phyloP scores from a whole-genome alignment of 2,888 invertebrate genomes.

The Drosophila helvetica region DNA sequence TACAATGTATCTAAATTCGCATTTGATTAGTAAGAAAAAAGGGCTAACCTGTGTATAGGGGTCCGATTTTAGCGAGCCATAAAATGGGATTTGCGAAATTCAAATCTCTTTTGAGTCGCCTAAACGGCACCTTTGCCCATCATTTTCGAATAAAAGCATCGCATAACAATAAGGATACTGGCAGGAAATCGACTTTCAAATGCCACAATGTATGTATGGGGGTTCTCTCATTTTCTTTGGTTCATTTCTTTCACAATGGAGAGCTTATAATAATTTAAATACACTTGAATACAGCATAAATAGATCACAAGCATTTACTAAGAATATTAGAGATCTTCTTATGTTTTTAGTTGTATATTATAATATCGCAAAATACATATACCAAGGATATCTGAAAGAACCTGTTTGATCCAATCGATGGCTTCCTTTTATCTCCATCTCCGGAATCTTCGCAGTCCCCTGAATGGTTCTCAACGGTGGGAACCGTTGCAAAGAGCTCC shows the following conservation, averaged over 20 bases:
- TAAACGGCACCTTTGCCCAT: constrained; percentile 8
- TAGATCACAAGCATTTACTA: no score
- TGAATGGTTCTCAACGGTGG: neutral
- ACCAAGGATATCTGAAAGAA: neutral
- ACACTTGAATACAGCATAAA: neutral
- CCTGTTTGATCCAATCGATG: neutral
- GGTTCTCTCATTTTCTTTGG: neutral
- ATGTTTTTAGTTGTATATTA: no score
- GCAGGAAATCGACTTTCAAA: constrained; percentile 9
- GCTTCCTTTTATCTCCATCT: no score
- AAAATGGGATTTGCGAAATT: constrained; percentile 18
- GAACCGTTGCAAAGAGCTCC: constrained; percentile 14
- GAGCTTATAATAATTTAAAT: neutral
- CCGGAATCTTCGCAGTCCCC: no score
- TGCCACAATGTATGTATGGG: constrained; percentile 11
- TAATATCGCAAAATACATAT: no score
- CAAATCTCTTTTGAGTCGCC: neutral
- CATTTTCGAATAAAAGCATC: neutral
- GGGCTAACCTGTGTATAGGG: neutral
- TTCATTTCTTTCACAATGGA: neutral
- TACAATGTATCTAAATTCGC: neutral
- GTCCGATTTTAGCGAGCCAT: constrained; percentile 11
- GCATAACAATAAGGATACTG: constrained; percentile 6
- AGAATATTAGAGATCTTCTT: no score
- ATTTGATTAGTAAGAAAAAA: neutral